Evolutionary conservation across 2,113 vertebrate genomes (phyloP), one percentile per base, ranked within the genome.

Genomic region (Oncorhynchus tshawytscha): DNA sequence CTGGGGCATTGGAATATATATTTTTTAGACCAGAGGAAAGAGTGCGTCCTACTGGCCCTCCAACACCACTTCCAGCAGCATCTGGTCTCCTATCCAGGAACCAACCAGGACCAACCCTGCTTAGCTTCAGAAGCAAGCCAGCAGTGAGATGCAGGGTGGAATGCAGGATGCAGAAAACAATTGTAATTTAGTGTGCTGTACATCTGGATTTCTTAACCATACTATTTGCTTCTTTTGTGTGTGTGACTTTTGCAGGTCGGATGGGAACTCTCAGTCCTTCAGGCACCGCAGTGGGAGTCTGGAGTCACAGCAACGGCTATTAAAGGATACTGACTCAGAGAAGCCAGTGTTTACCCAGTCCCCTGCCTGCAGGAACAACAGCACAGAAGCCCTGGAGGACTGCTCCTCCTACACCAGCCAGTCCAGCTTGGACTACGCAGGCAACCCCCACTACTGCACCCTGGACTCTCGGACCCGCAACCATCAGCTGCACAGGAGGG

Each of bases 401-500:
- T 95, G 96, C 0, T 99, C 96, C 0, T 97, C 96, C 72, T 97
- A 96, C 88, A 96, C 95, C 54, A 98, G 96, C 87, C 96, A 97
- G 87, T 98, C 96, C 0, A 99, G 96, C 2, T 77, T 96, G 0
- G 97, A 99, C 71, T 96, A 92, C 87, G 95, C 49, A 59, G 64
- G 89, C 88, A 24, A 92, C 87, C 72, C 94, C 91, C 0, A 91
- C 74, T 96, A 95, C 82, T 94, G 95, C 29, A 91, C 94, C 9
- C 86, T 95, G 78, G 95, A 96, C 20, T 91, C 89, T 3, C 86
- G 87, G 7, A 80, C 79, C 73, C 89, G 88, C n/a, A 90, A 90
- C 81, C 93, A 95, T 2, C 93, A 94, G 25, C 90, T 91, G 51
- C 95, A 96, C 1, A 95, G 95, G 88, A 96, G 96, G 65, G 94